Percentiles rank a stretch among this genome's conserved stretches.
phyloP scores from a whole-genome alignment of 2,888 invertebrate species.

The Acholoe squamosa region DNA sequence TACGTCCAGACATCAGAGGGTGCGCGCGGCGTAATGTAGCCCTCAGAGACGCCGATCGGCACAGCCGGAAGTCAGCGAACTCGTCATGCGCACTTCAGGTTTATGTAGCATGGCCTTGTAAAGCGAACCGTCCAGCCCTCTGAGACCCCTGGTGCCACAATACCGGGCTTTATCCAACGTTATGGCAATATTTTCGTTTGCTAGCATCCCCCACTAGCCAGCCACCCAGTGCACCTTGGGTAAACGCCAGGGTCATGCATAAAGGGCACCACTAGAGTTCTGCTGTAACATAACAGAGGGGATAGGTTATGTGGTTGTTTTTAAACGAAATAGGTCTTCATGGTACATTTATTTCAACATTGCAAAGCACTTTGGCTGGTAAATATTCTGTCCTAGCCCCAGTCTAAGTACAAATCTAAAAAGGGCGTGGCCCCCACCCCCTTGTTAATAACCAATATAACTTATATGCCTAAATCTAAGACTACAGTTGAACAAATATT shows the following conservation, averaged over 20 bases:
- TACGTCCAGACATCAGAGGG: conserved; percentile 14
- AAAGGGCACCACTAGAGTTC: background rate
- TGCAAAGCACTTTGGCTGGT: too few relatives aligned
- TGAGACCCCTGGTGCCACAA: background rate
- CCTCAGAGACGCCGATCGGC: background rate
- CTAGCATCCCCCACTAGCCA: background rate
- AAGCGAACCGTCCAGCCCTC: background rate
- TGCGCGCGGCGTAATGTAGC: background rate
- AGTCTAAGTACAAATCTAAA: too few relatives aligned
- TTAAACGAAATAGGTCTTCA: background rate
- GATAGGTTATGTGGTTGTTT: background rate
- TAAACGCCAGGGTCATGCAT: background rate
- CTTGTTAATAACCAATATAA: too few relatives aligned
- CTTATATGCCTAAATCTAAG: too few relatives aligned
- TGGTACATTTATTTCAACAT: too few relatives aligned
- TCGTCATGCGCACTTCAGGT: conserved; percentile 41
- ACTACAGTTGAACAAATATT: too few relatives aligned
- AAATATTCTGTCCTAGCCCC: too few relatives aligned
- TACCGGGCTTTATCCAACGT: background rate
- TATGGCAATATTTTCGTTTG: conserved; percentile 31
- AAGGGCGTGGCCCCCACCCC: too few relatives aligned
- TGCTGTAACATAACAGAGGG: too few relatives aligned
- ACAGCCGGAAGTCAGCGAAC: conserved; percentile 32
- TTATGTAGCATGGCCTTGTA: conserved; percentile 27
- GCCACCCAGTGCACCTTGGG: background rate